Evolutionary conservation across 2,888 invertebrate species (phyloP), one percentile per base, ranked within the genome.

Genomic region (Habrosyne pyritoides): DNA sequence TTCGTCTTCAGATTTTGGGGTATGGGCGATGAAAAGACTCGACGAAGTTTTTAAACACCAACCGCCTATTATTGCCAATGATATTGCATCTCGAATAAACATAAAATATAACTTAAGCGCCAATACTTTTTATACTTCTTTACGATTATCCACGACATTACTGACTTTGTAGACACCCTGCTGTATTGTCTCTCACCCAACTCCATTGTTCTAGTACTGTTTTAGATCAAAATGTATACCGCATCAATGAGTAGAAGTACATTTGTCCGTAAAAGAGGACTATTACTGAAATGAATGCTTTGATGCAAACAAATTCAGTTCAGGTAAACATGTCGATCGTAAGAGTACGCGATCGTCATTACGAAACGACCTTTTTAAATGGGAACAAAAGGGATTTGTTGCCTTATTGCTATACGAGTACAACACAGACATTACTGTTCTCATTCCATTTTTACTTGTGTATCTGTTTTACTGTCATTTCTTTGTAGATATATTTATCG

Each of bases 181-280:
- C 14, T 18, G 26, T 22, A 10, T 12, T 47, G 12, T 28, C 5
- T 53, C 14, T 28, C 24, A n/a, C n/a, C 18, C 36, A 24, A 10
- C 26, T 30, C 24, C 30, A 28, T 14, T 50, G n/a, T 12, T 26
- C n/a, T 21, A 51, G 53, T 55, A 60, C 74, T 61, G 60, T 71
- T 75, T 75, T 72, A 73, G 70, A 76, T 76, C 73, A 69, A 70
- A 74, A 76, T 71, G 67, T 71, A 65, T 73, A 61, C 69, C 64
- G 67, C 67, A 18, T 3, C n/a, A 51, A 58, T 56, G 47, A 7
- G 50, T 59, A 63, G 56, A n/a, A 33, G 55, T 57, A 54, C 57
- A 61, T 69, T 69, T 66, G 70, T 59, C 59, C 53, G 42, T 42
- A 18, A 42, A 42, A 42, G 3, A 24, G n/a, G 18, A 60, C 63